Evolutionary conservation across 30 jellyfish, hydroid and myxozoan genomes (phyloP).

Genomic region (Turritopsis dohrnii): DNA sequence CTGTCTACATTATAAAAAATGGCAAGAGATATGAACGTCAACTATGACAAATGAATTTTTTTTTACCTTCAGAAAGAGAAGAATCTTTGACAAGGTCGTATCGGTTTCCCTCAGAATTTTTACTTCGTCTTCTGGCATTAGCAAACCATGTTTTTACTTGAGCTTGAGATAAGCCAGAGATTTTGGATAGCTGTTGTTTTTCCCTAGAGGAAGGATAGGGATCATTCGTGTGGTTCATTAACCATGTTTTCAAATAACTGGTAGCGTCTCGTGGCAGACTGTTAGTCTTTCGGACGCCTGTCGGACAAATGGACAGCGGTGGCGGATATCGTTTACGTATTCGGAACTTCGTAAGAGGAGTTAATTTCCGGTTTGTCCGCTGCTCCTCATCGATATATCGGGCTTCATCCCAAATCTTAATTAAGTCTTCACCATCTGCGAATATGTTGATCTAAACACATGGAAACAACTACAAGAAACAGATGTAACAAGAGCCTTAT

Average conservation of each 20-base stretch:
- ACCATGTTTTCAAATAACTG: conserved; percentile 60
- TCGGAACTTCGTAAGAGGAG: conserved; percentile 77
- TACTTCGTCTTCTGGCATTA: conserved; percentile 73
- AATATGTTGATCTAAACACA: conserved; percentile 43
- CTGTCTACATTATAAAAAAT: neutral
- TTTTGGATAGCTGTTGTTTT: conserved; percentile 45
- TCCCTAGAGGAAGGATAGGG: conserved; percentile 79
- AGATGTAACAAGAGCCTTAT: neutral
- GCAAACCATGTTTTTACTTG: conserved; percentile 97
- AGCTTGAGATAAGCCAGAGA: conserved; percentile 61
- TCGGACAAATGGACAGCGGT: conserved; percentile 65
- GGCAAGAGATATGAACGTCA: too few relatives aligned
- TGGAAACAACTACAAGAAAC: neutral
- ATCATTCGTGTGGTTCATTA: conserved; percentile 47
- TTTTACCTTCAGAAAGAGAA: neutral
- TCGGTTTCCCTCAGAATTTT: conserved; percentile 8
- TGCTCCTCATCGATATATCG: conserved; percentile 59
- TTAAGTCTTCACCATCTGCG: conserved; percentile 46
- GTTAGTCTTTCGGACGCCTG: conserved; percentile 74
- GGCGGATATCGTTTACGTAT: conserved; percentile 82
- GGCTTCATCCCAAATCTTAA: conserved; percentile 71
- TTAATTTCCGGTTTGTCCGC: conserved; percentile 44
- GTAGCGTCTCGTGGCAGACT: conserved; percentile 70
- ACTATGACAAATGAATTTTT: neutral
- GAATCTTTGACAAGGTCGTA: neutral